Base-by-base conservation (phyloP, 2,797 vertebrate species). In the Psittacula echo region DNA sequence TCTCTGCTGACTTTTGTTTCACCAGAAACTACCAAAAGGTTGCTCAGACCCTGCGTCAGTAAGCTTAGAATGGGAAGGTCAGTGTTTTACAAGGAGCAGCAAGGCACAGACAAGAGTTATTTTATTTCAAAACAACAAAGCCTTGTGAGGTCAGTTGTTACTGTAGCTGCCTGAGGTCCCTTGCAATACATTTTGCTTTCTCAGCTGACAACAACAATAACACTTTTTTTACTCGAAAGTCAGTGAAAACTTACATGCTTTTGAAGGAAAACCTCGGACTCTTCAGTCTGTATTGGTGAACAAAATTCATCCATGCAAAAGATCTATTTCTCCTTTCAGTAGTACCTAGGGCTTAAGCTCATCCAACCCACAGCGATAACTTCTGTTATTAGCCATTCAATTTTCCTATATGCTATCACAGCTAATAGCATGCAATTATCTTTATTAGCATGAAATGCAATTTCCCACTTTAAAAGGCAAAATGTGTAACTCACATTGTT, bases 51-150 rank as follows among this genome's bases (percentile, higher is more conserved):
- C 78, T n/a, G 61, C 1, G 17, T 30, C 81, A 89, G 75, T 64
- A 86, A 89, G 75, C 62, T 58, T 53, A 71, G 15, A 93, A 7
- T 71, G n/a, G 81, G 78, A 79, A 91, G 79, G 54, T 74, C 84
- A 90, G 91, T 73, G 73, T 88, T 91, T 88, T 78, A 95, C 67
- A 92, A 23, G 37, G 29, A 96, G 58, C 50, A 89, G 70, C 39
- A 94, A 94, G 62, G 84, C 87, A 92, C 51, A 93, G 48, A 78
- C 62, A 89, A 87, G 72, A 81, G 72, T 79, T 88, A 32, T n/a
- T 84, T 95, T 95, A 70, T 73, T 96, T 93, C 48, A 87, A 89
- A 96, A 78, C 85, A 94, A 95, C 86, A 96, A 96, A 97, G 95
- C 83, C 91, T 68, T 67, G 50, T 93, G 96, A 96, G 67, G 72